Percentiles rank a stretch among this genome's conserved stretches.
Conservation (phyloP, 2,113 vertebrate species). For the Equus quagga region DNA sequence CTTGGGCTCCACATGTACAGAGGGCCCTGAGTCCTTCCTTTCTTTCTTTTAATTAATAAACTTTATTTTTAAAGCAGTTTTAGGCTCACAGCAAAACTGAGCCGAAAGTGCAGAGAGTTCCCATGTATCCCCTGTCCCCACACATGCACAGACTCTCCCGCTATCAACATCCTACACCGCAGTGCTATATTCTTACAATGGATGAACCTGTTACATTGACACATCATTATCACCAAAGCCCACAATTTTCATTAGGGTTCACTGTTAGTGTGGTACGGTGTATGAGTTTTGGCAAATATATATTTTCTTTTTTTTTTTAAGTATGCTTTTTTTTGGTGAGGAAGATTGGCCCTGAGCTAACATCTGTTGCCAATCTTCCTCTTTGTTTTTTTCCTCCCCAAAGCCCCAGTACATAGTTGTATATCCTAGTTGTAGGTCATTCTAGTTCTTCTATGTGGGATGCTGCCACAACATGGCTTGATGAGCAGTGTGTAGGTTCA, state of each 20-base stretch:
- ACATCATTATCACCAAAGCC: neutral
- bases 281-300: neutral
- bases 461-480: too few relatives aligned
- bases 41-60: neutral
- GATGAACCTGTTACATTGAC: neutral
- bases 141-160: fast-evolving
- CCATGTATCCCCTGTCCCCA: neutral
- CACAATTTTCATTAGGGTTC: neutral
- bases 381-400: too few relatives aligned
- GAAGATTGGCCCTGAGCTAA: too few relatives aligned
- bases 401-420: too few relatives aligned
- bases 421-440: too few relatives aligned
- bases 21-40: neutral
- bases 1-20: neutral
- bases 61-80: neutral
- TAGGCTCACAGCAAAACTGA: neutral
- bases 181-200: fast-evolving
- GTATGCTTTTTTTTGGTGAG: too few relatives aligned
- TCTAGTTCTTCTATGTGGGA: too few relatives aligned
- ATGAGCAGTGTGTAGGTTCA: too few relatives aligned
- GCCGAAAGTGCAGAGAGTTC: neutral
- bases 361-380: too few relatives aligned
- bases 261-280: neutral
- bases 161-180: neutral
- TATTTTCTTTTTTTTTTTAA: too few relatives aligned